Evolutionary conservation across 2,113 vertebrate genomes (phyloP).

Genomic region (Delphinus delphis): DNA sequence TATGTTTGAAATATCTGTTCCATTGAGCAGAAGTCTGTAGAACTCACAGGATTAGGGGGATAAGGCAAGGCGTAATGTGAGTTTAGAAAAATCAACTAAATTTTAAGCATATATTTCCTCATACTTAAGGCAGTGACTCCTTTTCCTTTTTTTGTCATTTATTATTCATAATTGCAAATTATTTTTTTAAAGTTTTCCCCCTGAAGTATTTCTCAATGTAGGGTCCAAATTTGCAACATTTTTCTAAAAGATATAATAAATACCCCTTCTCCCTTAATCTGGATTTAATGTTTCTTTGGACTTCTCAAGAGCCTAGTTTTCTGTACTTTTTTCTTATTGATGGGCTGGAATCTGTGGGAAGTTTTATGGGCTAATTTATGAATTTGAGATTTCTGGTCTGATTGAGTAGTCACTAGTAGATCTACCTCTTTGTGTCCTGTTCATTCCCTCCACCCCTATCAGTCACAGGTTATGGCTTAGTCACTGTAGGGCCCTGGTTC

Average conservation of each 20-base stretch:
- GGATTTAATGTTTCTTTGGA: background rate
- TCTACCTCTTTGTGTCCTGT: background rate
- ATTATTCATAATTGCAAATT: background rate
- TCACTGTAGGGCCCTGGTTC: background rate
- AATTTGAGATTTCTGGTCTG: background rate
- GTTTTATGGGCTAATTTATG: background rate
- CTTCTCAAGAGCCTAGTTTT: background rate
- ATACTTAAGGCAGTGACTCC: background rate
- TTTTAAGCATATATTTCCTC: conserved; percentile 4
- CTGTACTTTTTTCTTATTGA: background rate
- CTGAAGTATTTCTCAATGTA: background rate
- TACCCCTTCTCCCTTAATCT: background rate
- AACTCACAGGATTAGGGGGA: background rate
- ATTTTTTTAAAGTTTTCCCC: background rate
- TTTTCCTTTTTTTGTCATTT: background rate
- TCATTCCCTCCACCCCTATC: background rate
- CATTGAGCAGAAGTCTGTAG: background rate
- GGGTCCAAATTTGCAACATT: background rate
- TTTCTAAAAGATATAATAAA: conserved; percentile 25
- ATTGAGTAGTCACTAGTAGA: background rate
- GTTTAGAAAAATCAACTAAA: background rate
- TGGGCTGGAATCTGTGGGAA: background rate
- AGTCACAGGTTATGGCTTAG: background rate
- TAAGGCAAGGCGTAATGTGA: background rate
- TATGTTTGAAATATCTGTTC: background rate